Percentiles rank a stretch among this genome's conserved stretches.
Conservation (phyloP, 2,888 invertebrate genomes). For the Dicyrtomina minuta region DNA sequence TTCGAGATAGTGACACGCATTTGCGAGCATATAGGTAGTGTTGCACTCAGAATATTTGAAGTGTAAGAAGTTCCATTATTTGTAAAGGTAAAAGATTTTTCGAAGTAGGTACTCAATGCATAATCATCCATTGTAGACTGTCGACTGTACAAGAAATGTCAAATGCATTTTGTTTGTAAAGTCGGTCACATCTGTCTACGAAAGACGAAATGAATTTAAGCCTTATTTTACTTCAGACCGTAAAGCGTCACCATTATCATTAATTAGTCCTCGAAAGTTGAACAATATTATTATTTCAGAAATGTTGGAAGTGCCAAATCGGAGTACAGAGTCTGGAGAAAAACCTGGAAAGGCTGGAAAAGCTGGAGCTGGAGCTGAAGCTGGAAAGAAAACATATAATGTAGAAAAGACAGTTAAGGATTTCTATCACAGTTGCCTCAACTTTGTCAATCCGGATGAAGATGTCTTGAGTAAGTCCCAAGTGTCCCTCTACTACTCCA, state of each 20-base stretch:
- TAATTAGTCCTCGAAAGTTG: not conserved
- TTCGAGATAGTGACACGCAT: too few relatives aligned
- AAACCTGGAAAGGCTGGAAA: not conserved
- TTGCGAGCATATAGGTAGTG: too few relatives aligned
- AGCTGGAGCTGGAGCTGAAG: constrained; percentile 18
- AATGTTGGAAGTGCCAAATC: constrained; percentile 33
- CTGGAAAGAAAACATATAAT: constrained; percentile 13
- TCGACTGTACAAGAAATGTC: not conserved
- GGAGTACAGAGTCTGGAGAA: too few relatives aligned
- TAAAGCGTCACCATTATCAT: not conserved
- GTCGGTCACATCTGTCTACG: not conserved
- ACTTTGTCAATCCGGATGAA: constrained; percentile 43
- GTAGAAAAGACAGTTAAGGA: constrained; percentile 29
- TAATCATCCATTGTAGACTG: too few relatives aligned
- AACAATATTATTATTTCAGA: constrained; percentile 13
- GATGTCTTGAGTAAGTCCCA: constrained; percentile 40
- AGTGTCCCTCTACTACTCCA: too few relatives aligned
- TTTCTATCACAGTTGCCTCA: constrained; percentile 46
- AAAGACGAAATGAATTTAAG: too few relatives aligned
- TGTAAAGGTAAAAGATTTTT: too few relatives aligned
- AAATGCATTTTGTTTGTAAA: not conserved
- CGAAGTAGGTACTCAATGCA: too few relatives aligned
- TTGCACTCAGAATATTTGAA: too few relatives aligned
- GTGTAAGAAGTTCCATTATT: too few relatives aligned
- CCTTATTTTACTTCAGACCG: not conserved